Base-by-base conservation (phyloP, 1,140 invertebrate species). In the Calycopis cecrops region DNA sequence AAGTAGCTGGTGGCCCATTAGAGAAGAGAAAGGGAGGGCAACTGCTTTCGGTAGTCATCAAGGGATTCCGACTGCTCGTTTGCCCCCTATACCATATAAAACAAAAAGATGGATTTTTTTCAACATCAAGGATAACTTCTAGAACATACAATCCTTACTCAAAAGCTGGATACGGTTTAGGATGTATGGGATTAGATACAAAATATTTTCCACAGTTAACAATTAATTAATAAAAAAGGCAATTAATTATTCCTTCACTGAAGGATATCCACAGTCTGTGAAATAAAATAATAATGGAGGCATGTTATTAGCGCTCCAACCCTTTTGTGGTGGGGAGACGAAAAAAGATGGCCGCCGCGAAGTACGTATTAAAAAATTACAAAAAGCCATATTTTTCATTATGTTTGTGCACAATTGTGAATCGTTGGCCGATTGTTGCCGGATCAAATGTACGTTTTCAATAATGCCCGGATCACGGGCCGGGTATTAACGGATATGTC, bases 381-480 rank as follows among this genome's bases (percentile, higher is more conserved):
- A 44, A 44, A 44, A 44, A 44, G 40, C 40, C 40, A 44, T 44
- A 28, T 51, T 57, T 57, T 57, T 51, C 40, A 57, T 57, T 40
- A 57, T 57, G 35, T 37, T 38, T 38, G 51, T 38, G 55, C 38
- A 47, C 49, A 38, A 56, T 49, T 56, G 18, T 35, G 51, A 37
- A 52, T 44, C 40, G 40, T 44, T 28, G 59, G 52, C 37, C 52
- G 53, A 63, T 63, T 63, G 60, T 63, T 60, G 58, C 40, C 55
- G 53, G 64, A 71, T 66, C 60, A 65, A 65, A 69, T 68, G 65
- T 65, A 66, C 71, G 65, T 61, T 71, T 64, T 67, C 70, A 78
- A 78, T 78, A 80, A 78, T 75, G 58, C 51, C 62, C 59, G 66
- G 75, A 74, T 77, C 68, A 74, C 63, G 67, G 52, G 62, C 63